phyloP scores from a whole-genome alignment of 37 sponge, comb jelly and placozoan species.

The Hormiphora californensis region DNA sequence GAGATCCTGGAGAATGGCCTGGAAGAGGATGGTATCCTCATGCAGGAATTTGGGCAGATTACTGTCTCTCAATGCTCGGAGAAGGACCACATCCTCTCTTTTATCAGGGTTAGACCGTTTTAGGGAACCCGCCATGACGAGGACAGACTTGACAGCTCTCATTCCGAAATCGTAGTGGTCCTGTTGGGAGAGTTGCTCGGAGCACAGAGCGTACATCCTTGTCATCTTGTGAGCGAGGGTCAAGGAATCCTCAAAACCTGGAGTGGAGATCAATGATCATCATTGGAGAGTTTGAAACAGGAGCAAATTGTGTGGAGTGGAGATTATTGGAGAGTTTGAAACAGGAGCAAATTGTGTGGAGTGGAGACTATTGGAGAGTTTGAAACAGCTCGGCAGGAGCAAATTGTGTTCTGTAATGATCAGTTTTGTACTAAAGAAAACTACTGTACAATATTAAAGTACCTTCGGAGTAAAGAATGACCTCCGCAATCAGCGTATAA shows the following conservation, averaged over 20 bases:
- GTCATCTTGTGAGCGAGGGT: slow-evolving; percentile 92
- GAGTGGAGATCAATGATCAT: not conserved
- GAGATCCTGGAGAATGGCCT: slow-evolving; percentile 71
- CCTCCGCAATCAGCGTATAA: slow-evolving; percentile 97
- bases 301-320: not conserved
- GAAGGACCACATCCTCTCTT: slow-evolving; percentile 85
- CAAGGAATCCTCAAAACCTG: slow-evolving; percentile 87
- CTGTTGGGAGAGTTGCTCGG: slow-evolving; percentile 95
- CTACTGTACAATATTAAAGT: not conserved
- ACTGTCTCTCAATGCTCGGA: slow-evolving; percentile 92
- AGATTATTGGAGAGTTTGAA: not conserved
- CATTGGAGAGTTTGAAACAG: not conserved
- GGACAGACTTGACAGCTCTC: slow-evolving; percentile 96
- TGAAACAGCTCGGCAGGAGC: not conserved
- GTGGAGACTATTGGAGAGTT: not conserved
- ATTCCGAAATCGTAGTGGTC: slow-evolving; percentile 99
- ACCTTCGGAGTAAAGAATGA: slow-evolving; percentile 94
- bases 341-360: not conserved
- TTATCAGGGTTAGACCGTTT: slow-evolving; percentile 88
- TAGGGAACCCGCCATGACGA: slow-evolving; percentile 97
- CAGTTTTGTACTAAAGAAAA: not conserved
- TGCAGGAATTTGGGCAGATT: slow-evolving; percentile 95
- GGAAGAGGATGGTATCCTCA: slow-evolving; percentile 90
- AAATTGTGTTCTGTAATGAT: no score
- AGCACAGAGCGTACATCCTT: slow-evolving; percentile 98